phyloP scores from a whole-genome alignment of 2,113 vertebrate species.

The Aix galericulata region DNA sequence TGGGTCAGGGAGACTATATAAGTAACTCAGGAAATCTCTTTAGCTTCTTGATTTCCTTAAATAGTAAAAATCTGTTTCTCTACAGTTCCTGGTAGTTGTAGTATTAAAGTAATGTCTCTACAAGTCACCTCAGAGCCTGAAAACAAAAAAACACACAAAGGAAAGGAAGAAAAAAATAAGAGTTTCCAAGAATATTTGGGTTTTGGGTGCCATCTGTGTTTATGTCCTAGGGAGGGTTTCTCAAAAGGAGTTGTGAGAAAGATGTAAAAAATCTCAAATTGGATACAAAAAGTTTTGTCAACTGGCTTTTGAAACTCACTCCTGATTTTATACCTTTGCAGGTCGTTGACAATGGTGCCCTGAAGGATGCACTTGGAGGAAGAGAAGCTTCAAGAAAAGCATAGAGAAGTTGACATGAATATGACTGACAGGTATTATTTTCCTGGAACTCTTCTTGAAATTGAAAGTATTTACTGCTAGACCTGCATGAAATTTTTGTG shows the following conservation, averaged over 20 bases:
- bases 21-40: not conserved
- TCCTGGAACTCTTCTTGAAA: constrained; percentile 29
- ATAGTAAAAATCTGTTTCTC: not conserved
- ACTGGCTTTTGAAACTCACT: not conserved
- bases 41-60: not conserved
- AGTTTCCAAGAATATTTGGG: not conserved
- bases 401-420: constrained; percentile 3
- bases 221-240: not conserved
- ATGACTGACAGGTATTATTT: constrained; percentile 43
- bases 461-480: not conserved
- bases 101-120: not conserved
- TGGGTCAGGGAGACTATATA: not conserved
- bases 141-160: not conserved
- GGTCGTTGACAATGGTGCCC: not conserved
- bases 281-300: not conserved
- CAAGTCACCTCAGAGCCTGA: not conserved
- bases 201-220: not conserved
- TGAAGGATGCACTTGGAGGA: not conserved
- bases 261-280: not conserved
- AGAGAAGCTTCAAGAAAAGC: constrained; percentile 20
- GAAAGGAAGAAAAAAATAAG: not conserved
- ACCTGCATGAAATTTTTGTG: not conserved
- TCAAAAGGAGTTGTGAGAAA: not conserved
- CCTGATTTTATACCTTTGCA: not conserved
- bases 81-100: not conserved